Base-by-base conservation (phyloP, 1,140 invertebrate genomes). In the Drosophila parvula region DNA sequence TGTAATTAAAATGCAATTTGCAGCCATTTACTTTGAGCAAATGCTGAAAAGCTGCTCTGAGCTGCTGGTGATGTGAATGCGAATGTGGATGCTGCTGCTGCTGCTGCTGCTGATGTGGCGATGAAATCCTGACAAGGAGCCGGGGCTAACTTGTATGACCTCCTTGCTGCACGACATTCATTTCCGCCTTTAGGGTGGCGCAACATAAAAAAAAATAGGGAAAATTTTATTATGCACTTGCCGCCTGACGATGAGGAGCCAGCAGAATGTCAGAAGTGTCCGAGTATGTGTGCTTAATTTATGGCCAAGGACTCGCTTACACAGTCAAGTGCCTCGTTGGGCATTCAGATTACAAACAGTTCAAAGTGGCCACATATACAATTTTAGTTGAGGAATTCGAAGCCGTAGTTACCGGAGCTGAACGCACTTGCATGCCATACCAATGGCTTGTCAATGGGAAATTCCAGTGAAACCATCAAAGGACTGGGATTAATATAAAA, bases 1-100 rank as follows among this genome's bases (percentile, higher is more conserved):
- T 86, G 83, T 86, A 80, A 88, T 86, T 88, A 83, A 86, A 86
- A 83, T 83, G 83, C 83, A 86, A 86, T 86, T 86, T 86, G 83
- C 83, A 65, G 83, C 56, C 83, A 88, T 86, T 86, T 82, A 79
- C 76, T 74, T 60, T 64, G 50, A 60, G 63, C 79, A 73, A 77
- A 61, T 68, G 81, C 36, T 75, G 53, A 62, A 82, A 79, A 73
- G 57, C 71, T 41, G 36, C 63, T 36, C 16, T 18, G 22, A 63
- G 61, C 61, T 57, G 67, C 47, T 56, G 48, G 16, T 71, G 64
- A 40, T 71, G 41, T 28, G 58, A 62, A 36, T 63, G 40, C 30
- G 38, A 43, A 38, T 57, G 22, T 14, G 59, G 22, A 12, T 40
- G 50, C 9, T 18, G 41, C 11, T 55, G 58, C 4, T 5, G 30